These are phyloP conservation scores for Ophioderma brevispina DNA, from an alignment of 35 echinoderm and acorn worm species.

Conservation along the genomic window DNA sequence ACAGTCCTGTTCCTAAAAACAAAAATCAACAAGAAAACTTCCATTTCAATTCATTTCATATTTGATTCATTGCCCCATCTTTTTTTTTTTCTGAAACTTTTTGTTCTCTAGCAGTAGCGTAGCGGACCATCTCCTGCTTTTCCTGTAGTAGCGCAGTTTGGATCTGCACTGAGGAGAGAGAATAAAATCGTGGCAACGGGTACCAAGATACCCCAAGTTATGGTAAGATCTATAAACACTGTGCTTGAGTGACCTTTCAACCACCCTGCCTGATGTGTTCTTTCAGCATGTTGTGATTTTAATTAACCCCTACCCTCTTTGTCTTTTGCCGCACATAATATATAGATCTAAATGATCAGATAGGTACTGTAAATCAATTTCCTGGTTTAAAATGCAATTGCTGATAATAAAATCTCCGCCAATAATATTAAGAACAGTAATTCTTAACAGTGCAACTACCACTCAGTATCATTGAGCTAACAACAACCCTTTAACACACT, in stretches of 20 bases:
- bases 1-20: too few species aligned
- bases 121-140: neutral
- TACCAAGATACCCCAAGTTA: conserved; percentile 1
- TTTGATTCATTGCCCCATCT: too few species aligned
- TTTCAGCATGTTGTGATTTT: neutral
- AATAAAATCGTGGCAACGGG: neutral
- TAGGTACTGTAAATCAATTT: conserved; percentile 5
- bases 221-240: conserved; percentile 1
- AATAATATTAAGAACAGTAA: too few species aligned
- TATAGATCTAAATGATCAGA: neutral
- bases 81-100: neutral
- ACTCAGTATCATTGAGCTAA: too few species aligned
- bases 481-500: too few species aligned
- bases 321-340: neutral
- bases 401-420: too few species aligned
- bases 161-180: neutral
- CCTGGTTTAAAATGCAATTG: too few species aligned
- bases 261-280: too few species aligned
- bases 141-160: neutral
- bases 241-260: neutral
- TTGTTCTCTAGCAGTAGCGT: neutral
- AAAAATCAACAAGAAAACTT: too few species aligned
- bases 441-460: too few species aligned
- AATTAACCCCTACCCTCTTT: neutral
- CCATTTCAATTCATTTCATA: too few species aligned